phyloP scores from a whole-genome alignment of 2,113 vertebrate species.

The Poeciliopsis turrubarensis region DNA sequence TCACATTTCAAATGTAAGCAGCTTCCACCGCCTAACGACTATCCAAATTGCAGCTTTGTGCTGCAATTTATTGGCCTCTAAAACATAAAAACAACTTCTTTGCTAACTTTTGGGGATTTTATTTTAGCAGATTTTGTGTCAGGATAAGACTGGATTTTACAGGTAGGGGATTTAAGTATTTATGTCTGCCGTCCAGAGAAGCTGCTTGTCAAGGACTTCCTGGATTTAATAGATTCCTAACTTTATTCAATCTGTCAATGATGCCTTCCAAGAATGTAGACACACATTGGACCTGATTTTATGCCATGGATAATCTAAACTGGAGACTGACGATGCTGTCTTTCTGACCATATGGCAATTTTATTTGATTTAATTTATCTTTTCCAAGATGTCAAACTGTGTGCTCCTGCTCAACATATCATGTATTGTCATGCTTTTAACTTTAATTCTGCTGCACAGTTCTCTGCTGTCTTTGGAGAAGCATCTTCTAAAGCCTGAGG shows the following conservation, averaged over 20 bases:
- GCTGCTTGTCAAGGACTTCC: background rate
- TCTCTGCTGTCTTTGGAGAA: no score
- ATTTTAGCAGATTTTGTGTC: background rate
- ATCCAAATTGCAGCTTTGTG: background rate
- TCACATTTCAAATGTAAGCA: background rate
- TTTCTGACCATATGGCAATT: conserved; percentile 1
- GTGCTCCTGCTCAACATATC: background rate
- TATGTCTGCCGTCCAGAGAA: background rate
- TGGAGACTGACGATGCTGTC: background rate
- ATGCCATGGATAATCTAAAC: no score
- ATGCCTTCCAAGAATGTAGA: background rate
- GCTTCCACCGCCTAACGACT: background rate
- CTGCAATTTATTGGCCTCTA: no score
- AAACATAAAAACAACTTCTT: no score
- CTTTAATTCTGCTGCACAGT: background rate
- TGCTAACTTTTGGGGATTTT: background rate
- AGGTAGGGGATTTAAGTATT: background rate
- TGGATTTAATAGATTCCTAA: background rate
- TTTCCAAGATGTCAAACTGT: background rate
- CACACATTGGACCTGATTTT: background rate
- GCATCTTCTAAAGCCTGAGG: no score
- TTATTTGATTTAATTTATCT: background rate
- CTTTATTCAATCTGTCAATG: background rate
- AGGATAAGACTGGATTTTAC: background rate
- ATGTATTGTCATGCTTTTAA: background rate